These are phyloP conservation scores for Ptychadena robeensis DNA, from an alignment of 2,797 vertebrate genomes.

Conservation along the genomic window DNA sequence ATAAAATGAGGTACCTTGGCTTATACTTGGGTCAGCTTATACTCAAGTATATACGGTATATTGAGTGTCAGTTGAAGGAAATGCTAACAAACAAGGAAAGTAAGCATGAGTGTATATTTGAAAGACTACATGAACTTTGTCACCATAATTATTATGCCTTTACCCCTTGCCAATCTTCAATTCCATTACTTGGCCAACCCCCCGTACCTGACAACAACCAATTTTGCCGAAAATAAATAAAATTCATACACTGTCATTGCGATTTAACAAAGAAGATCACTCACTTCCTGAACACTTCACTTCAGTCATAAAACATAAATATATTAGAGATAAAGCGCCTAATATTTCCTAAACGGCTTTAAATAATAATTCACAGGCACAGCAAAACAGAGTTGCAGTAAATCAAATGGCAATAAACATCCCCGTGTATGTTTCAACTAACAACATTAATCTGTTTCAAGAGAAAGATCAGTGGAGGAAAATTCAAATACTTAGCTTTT, in stretches of 20 bases:
- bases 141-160: too few species aligned
- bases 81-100: too few species aligned
- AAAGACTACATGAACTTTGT: too few species aligned
- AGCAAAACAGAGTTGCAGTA: constrained; percentile 55
- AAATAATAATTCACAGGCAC: constrained; percentile 59
- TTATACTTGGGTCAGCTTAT: too few species aligned
- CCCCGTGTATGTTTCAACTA: constrained; percentile 59
- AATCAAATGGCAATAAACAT: constrained; percentile 62
- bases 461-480: constrained; percentile 60
- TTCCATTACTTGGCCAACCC: not conserved
- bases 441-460: constrained; percentile 62
- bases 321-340: constrained; percentile 53
- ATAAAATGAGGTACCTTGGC: too few species aligned
- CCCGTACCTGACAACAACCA: not conserved
- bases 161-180: not conserved
- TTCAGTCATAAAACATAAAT: constrained; percentile 47
- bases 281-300: constrained; percentile 39
- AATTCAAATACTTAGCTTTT: constrained; percentile 63
- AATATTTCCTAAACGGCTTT: constrained; percentile 56
- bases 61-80: too few species aligned
- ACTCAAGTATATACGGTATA: too few species aligned
- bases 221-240: constrained; percentile 1
- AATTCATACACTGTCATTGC: constrained; percentile 6
- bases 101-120: too few species aligned
- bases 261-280: constrained; percentile 25